Evolutionary conservation across 2,888 invertebrate species (phyloP), one percentile per base, ranked within the genome.

Genomic region (Ophion obscuratus): DNA sequence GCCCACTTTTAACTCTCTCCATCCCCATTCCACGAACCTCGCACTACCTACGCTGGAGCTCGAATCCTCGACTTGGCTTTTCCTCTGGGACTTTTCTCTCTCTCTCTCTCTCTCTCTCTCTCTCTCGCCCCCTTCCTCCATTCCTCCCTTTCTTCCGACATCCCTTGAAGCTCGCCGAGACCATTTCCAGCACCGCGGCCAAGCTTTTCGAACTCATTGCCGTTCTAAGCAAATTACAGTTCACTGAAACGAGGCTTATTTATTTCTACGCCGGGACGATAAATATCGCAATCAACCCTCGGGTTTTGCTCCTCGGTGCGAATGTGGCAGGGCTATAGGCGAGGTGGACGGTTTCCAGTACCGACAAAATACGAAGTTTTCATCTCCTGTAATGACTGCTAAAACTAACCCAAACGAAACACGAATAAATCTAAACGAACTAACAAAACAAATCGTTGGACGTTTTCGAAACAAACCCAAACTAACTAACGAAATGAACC

Each of bases 161-260:
- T 24, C 61, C 61, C 61, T 61, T 53, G n/a, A 53, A 36, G 36
- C 70, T 27, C 66, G 53, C 20, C 27, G 36, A 31, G 31, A 73
- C 36, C n/a, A 6, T n/a, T 74, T 61, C 17, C 24, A 74, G 74
- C 9, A 20, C 14, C 44, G 31, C 59, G 74, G 73, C 47, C 27
- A 44, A 64, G n/a, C 27, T 47, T 64, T 31, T 75, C 27, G 75
- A 64, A 66, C 31, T 40, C 75, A 24, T 24, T n/a, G 67, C 36
- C 85, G 80, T 85, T 88, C 90, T 90, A 90, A 91, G 91, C 91
- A 91, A 91, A 91, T 91, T 92, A 91, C 90, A 90, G 91, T 91
- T 90, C 89, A 88, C 89, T 86, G 87, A 70, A 87, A 83, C 87
- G 88, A 90, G 88, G 87, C 89, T 91, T 91, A 91, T 91, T 92